Base-by-base conservation (phyloP, 53 echinoderm and acorn worm genomes). In the Antedon mediterranea region DNA sequence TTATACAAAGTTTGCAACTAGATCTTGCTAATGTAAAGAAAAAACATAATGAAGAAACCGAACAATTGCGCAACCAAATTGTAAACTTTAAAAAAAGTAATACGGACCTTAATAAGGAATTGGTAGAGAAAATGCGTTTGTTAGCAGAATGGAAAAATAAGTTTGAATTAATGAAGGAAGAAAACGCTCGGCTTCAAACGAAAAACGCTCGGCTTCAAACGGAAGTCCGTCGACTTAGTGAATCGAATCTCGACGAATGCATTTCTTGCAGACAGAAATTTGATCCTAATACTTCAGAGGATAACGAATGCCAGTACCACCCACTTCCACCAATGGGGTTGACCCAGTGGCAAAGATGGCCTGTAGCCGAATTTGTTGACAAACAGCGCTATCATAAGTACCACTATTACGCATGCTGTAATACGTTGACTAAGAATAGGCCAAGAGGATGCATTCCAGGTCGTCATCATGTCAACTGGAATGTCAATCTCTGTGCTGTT, bases 401-500 rank as follows among this genome's bases (percentile, higher is more conserved):
- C 81, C 73, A 71, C 74, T 88, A 76, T 78, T 88, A 84, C 81
- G 84, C 79, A 26, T 88, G 88, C 72, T 88, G 88, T 71, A 88
- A 89, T 32, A 79, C 78, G 0, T 83, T 89, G 44, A 77, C 86
- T 27, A 83, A 32, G 26, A 78, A 76, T 32, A 75, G 89, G 29
- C 89, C 89, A 18, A 73, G 31, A 0, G 89, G 89, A 0, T 89
- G 89, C 75, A 76, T 80, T 71, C 30, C n/a, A 30, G 86, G 86
- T 28, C 85, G 83, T 28, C 89, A 89, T 71, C 89, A 89, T 71
- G 83, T 83, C 73, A 30, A 73, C 34, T 89, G 89, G 89, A 86
- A 89, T 74, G 33, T 78, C 7, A 57, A 57, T 23, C 57, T 57
- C 23, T 57, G 57, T 23, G 57, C 57, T 18, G 20, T 57, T 11